Percentiles rank a stretch among this genome's conserved stretches.
These are phyloP conservation scores for Benthosema pterotum DNA, from an alignment of 2,797 vertebrate genomes.

Conservation along the genomic window DNA sequence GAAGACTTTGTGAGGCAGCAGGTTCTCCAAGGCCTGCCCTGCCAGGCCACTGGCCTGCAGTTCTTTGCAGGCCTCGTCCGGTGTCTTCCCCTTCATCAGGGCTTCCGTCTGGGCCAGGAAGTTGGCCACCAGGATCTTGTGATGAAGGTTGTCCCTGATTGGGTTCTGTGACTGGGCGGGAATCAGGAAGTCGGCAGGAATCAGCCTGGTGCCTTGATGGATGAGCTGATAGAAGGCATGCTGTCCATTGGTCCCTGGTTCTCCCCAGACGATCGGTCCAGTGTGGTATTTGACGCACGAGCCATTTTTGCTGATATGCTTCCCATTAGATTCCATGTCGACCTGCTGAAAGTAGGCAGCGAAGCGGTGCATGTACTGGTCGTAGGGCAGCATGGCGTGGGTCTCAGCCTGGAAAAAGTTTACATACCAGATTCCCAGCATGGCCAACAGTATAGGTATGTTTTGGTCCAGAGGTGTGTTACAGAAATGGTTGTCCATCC, in stretches of 20 bases:
- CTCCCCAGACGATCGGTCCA: no score
- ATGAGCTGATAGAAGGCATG: no score
- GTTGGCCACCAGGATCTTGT: slow-evolving; percentile 92
- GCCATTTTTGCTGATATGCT: no score
- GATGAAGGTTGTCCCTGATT: slow-evolving; percentile 91
- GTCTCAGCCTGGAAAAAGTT: no score
- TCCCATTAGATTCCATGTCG: no score
- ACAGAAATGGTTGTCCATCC: slow-evolving; percentile 90
- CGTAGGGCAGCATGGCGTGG: no score
- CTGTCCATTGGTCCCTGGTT: no score
- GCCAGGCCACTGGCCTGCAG: slow-evolving; percentile 80
- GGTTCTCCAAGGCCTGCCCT: slow-evolving; percentile 79
- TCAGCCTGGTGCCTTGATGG: slow-evolving; percentile 90
- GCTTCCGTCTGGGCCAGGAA: slow-evolving; percentile 91
- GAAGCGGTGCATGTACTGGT: no score
- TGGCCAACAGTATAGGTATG: no score
- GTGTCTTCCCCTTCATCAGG: slow-evolving; percentile 87
- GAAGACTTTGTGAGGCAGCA: slow-evolving; percentile 92
- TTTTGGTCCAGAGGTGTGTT: slow-evolving; percentile 82
- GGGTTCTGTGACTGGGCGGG: slow-evolving; percentile 94
- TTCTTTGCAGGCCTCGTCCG: slow-evolving; percentile 85
- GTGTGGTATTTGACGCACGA: no score
- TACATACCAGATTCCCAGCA: no score
- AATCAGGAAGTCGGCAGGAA: slow-evolving; percentile 96
- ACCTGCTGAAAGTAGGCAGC: no score